Evolutionary conservation across 2,113 vertebrate species (phyloP), one percentile per base, ranked within the genome.

Genomic region (Phyllopteryx taeniolatus): DNA sequence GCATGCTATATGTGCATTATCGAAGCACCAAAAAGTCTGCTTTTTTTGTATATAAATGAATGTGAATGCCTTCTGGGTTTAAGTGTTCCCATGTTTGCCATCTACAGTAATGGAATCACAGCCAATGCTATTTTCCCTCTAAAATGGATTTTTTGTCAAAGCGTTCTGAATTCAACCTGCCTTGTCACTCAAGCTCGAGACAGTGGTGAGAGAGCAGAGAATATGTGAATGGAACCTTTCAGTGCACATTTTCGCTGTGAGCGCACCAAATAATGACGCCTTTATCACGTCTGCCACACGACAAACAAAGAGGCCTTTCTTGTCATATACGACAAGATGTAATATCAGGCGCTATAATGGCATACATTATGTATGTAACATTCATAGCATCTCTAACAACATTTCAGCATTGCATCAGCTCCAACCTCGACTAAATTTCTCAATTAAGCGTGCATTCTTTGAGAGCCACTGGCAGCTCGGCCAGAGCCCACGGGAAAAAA

Each of bases 71-170:
- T 89, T 71, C 74, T 85, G 85, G 88, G 87, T 89, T 87, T 72
- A 81, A 88, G 78, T 80, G 75, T 83, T 85, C 80, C 79, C 74
- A 72, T 86, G 86, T 88, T 89, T 88, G 76, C 75, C 65, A 51
- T 83, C 79, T 79, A 74, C 79, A 85, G 85, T 89, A 88, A 89
- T 87, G 81, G 88, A 84, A 79, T 90, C 86, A 90, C 86, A 86
- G 85, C 87, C 86, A 80, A 80, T 84, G 83, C 83, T 82, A 86
- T 90, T 91, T 89, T 86, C 79, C 69, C 56, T 83, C 80, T 88
- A 89, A 83, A 87, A 89, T 86, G 75, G 87, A 86, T 77, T 90
- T 91, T 90, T 89, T 88, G 83, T 87, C 85, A 81, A 84, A 85
- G 81, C 69, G 67, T 79, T 85, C 80, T 84, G 87, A 88, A 83